Conservation (phyloP, 1,140 invertebrate species). For the Antheraea mylitta region DNA sequence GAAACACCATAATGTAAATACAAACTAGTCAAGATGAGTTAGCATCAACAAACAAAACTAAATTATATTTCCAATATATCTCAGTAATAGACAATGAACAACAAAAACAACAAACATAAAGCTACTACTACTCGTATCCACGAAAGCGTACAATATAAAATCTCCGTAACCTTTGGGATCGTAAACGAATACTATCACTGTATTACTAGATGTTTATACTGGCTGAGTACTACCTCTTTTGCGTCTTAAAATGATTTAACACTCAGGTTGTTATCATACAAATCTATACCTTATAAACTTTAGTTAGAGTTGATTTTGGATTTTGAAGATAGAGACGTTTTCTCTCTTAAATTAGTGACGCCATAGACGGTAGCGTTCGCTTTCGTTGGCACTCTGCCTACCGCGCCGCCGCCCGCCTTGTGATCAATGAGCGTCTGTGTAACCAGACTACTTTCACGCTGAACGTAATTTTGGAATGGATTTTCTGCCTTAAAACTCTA, state of each 20-base stretch:
- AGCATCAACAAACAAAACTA: neutral
- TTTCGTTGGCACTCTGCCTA: slow-evolving; percentile 62
- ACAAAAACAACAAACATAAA: slow-evolving; percentile 11
- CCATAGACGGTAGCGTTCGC: slow-evolving; percentile 34
- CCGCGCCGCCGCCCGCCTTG: slow-evolving; percentile 29
- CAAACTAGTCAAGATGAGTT: no score
- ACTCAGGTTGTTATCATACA: neutral
- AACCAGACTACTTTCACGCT: slow-evolving; percentile 64
- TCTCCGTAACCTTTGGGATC: slow-evolving; percentile 44
- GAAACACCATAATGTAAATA: no score
- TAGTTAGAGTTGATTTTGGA: slow-evolving; percentile 9
- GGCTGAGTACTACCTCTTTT: slow-evolving; percentile 21
- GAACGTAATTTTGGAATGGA: slow-evolving; percentile 51
- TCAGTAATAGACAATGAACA: neutral
- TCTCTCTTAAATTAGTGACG: neutral
- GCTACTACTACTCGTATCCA: slow-evolving; percentile 14
- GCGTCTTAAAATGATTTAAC: slow-evolving; percentile 3
- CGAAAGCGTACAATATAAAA: slow-evolving; percentile 32
- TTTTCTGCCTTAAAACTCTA: slow-evolving; percentile 32
- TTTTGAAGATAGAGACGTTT: neutral
- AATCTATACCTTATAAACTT: slow-evolving; percentile 17
- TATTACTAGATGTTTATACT: slow-evolving; percentile 27
- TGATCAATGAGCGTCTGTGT: slow-evolving; percentile 71
- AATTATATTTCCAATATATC: neutral
- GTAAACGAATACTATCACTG: slow-evolving; percentile 44